phyloP scores from a whole-genome alignment of 92 coral and sea anemone genomes.

The Epizoanthus stellaris region DNA sequence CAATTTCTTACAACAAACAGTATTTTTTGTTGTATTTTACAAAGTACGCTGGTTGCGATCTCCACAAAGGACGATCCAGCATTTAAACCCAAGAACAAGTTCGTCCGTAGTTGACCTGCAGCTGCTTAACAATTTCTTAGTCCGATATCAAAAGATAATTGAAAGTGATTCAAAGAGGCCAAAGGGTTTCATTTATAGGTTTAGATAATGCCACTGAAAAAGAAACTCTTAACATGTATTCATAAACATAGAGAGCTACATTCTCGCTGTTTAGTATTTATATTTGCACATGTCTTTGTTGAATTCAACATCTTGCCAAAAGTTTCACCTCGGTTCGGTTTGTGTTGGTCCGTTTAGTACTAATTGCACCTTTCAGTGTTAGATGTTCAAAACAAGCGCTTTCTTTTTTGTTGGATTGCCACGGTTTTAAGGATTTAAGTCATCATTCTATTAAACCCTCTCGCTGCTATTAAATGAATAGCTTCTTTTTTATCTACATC shows the following conservation, averaged over 20 bases:
- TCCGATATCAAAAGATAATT: not conserved
- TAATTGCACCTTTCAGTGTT: slow-evolving; percentile 28
- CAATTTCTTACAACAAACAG: not conserved
- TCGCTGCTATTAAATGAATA: not conserved
- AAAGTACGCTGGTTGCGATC: too few relatives aligned
- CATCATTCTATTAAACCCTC: not conserved
- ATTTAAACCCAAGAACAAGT: too few relatives aligned
- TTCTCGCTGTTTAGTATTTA: not conserved
- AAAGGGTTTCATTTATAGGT: not conserved
- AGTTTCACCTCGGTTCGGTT: not conserved
- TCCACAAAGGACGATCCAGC: too few relatives aligned
- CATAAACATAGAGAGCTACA: not conserved
- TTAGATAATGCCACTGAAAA: too few relatives aligned
- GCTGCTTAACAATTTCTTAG: not conserved
- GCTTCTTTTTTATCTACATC: not conserved
- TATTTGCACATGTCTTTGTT: not conserved
- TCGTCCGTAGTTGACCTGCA: too few relatives aligned
- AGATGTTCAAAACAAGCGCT: slow-evolving; percentile 22
- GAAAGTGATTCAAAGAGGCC: slow-evolving; percentile 3
- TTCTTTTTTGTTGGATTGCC: not conserved
- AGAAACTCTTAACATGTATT: not conserved
- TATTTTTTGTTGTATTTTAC: too few relatives aligned
- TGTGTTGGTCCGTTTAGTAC: slow-evolving; percentile 27
- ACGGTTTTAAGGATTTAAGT: slow-evolving; percentile 6
- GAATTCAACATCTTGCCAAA: slow-evolving; percentile 1